A percentile compares a stretch with the other conserved stretches of the same genome.
Conservation (phyloP, 2,888 invertebrate genomes). For the Stenotaenia linearis region DNA sequence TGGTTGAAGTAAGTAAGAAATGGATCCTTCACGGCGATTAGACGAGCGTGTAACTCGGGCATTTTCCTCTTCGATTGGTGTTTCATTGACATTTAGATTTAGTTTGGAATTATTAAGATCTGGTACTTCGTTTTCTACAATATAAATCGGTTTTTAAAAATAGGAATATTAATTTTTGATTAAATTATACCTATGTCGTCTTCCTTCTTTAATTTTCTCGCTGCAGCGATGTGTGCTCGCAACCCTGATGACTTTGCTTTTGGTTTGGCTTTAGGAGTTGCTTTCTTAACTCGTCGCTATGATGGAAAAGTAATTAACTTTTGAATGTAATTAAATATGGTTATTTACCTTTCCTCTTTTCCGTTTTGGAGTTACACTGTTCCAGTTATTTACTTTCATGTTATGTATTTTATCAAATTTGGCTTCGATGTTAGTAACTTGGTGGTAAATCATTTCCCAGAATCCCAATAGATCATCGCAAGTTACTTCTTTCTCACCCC, state of each 20-base stretch:
- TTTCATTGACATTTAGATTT: no score
- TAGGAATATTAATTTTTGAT: no score
- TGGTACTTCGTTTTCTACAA: neutral
- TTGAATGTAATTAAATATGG: neutral
- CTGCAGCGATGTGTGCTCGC: neutral
- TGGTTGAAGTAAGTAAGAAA: neutral
- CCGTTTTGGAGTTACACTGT: neutral
- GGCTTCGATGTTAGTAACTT: slow-evolving; percentile 41
- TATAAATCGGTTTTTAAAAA: no score
- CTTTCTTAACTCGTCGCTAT: neutral
- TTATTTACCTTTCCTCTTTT: neutral
- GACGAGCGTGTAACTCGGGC: neutral
- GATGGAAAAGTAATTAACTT: neutral
- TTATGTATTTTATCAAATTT: neutral
- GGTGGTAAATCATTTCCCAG: slow-evolving; percentile 51
- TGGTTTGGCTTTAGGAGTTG: neutral
- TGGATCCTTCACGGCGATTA: neutral
- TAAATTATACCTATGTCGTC: no score
- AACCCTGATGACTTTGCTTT: neutral
- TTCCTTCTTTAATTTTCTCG: neutral
- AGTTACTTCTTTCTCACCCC: slow-evolving; percentile 47
- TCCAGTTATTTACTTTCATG: neutral
- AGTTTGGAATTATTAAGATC: no score
- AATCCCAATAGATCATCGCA: slow-evolving; percentile 50
- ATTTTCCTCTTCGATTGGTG: neutral